Percentiles rank a stretch among this genome's conserved stretches.
These are phyloP conservation scores for Oasisia sp. DNA, from an alignment of 2,888 invertebrate genomes.

Conservation along the genomic window DNA sequence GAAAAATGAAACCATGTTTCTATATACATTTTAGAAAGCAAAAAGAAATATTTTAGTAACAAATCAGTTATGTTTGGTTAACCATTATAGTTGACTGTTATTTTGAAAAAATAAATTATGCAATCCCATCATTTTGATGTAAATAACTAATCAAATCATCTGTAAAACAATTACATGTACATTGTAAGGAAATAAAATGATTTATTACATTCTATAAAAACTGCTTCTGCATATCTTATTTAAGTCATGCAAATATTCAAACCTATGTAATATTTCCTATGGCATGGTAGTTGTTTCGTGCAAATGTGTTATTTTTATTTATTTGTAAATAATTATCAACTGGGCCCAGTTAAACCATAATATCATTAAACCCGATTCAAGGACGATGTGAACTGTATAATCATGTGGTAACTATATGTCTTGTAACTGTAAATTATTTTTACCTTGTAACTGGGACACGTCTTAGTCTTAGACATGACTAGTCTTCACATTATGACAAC, in stretches of 20 bases:
- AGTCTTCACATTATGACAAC: background rate
- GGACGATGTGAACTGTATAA: background rate
- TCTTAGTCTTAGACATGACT: background rate
- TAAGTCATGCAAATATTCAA: too few species aligned
- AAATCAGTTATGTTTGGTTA: too few species aligned
- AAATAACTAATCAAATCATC: background rate
- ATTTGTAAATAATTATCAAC: too few species aligned
- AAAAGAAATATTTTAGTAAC: too few species aligned
- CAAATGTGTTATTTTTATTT: too few species aligned
- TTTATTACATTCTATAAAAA: background rate
- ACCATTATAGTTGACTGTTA: too few species aligned
- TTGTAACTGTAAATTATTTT: background rate
- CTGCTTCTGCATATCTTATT: too few species aligned
- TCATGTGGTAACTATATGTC: background rate
- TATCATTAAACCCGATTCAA: background rate
- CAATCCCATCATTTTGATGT: background rate
- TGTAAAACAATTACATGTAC: background rate
- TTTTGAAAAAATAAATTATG: background rate
- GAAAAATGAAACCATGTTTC: too few species aligned
- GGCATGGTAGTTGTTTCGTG: too few species aligned
- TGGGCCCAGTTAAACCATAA: background rate
- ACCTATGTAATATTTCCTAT: too few species aligned
- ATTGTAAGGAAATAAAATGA: background rate
- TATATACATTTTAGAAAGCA: too few species aligned
- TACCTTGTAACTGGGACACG: background rate